Conservation (phyloP, 2,797 vertebrate genomes). For the Gambusia yucatana region DNA sequence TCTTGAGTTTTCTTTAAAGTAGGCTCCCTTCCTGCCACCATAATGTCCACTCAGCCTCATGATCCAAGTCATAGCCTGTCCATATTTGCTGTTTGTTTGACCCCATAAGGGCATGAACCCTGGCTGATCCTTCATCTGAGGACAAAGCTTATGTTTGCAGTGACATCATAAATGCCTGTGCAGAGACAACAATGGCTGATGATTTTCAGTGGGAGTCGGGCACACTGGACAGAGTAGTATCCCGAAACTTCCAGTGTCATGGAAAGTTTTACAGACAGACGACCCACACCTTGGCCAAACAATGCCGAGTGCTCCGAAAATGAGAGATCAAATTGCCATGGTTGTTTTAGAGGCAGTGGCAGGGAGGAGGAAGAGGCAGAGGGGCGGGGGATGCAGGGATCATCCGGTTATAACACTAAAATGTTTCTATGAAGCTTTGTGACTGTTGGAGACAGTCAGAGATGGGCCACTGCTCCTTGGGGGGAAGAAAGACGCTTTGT, state of each 20-base stretch:
- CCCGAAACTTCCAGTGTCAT: slow-evolving; percentile 66
- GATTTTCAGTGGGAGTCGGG: slow-evolving; percentile 62
- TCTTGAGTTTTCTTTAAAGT: slow-evolving; percentile 19
- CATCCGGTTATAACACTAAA: slow-evolving; percentile 40
- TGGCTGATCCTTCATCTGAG: slow-evolving; percentile 79
- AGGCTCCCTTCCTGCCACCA: slow-evolving; percentile 35
- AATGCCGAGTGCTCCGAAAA: slow-evolving; percentile 50
- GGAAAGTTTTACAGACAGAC: slow-evolving; percentile 68
- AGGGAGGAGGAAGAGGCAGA: slow-evolving; percentile 13
- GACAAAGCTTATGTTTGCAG: slow-evolving; percentile 82
- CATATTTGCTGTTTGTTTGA: slow-evolving; percentile 81
- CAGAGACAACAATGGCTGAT: slow-evolving; percentile 77
- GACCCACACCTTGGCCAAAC: slow-evolving; percentile 72
- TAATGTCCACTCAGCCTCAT: slow-evolving; percentile 54
- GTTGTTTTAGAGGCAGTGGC: slow-evolving; percentile 30
- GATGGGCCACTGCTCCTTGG: slow-evolving; percentile 55
- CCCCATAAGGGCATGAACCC: slow-evolving; percentile 68
- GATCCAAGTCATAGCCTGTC: slow-evolving; percentile 62
- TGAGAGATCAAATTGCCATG: slow-evolving; percentile 52
- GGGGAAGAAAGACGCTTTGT: slow-evolving; percentile 74
- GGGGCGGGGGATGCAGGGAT: background rate
- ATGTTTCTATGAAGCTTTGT: slow-evolving; percentile 66
- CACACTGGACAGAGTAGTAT: slow-evolving; percentile 62
- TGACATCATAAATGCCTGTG: slow-evolving; percentile 80
- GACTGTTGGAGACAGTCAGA: slow-evolving; percentile 53